Evolutionary conservation across 92 coral and sea anemone species (phyloP), one percentile per base, ranked within the genome.

Genomic region (Desmophyllum pertusum): DNA sequence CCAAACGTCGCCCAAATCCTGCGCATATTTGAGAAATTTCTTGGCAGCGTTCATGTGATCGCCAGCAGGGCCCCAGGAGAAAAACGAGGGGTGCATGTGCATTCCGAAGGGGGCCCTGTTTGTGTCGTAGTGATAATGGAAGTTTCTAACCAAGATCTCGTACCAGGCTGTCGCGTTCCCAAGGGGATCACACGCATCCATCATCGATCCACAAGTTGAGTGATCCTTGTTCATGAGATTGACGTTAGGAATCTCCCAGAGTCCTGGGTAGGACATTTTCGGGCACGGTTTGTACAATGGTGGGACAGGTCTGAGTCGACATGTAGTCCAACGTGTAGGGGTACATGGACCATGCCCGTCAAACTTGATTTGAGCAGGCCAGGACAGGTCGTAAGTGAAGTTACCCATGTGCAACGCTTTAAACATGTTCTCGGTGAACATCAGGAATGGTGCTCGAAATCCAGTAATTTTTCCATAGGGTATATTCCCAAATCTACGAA

Each of bases 91-190:
- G 84, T 93, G 97, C 89, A 90, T 93, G 53, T 91, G 94, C 91
- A 93, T 67, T n/a, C 97, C 97, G 62, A 91, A 93, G 7, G 97
- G 97, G 14, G 94, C 91, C 6, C 94, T 78, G 81, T 93, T 93
- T 0, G 83, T 77, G 77, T 88, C 83, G 81, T 88, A 93, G 80
- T 93, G 97, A 39, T 91, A 93, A 69, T 91, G 87, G 48, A 93
- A 93, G 77, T 93, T 93, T 85, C 92, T 75, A 40, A 42, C n/a
- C 70, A 93, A 69, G 43, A 89, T 86, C 30, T 93, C 97, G 42
- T 45, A 80, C 97, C 94, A 90, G 19, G 63, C 87, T 1, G 86
- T 81, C 11, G 36, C 88, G n/a, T 89, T 87, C 8, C 79, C 94
- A 31, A 35, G 5, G 1, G 93, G 91, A 63, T 81, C 87, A 69